Evolutionary conservation across 2,888 invertebrate genomes (phyloP).

Genomic region (Plebejus argus): DNA sequence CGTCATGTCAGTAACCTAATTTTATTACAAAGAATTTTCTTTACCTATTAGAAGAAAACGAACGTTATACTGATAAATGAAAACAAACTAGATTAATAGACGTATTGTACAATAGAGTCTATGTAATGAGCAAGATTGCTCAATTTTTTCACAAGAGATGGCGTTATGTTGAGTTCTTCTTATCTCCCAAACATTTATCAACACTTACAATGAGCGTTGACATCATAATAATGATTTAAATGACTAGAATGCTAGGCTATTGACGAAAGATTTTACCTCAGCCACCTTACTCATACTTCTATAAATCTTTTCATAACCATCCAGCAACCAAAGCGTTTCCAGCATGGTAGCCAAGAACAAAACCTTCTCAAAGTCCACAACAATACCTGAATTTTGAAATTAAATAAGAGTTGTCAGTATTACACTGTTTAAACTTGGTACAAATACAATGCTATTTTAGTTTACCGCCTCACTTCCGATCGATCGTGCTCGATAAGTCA

Average conservation of each 20-base stretch:
- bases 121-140: not conserved
- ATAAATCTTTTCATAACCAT: not conserved
- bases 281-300: too few species aligned
- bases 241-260: not conserved
- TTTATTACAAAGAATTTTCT: not conserved
- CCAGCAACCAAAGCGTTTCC: not conserved
- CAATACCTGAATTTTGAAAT: not conserved
- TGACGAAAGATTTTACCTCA: not conserved
- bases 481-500: constrained; percentile 59
- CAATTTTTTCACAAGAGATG: constrained; percentile 19
- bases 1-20: not conserved
- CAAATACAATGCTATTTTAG: constrained; percentile 53
- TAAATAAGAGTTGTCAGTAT: constrained; percentile 14
- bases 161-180: not conserved
- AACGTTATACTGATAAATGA: not conserved
- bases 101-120: not conserved
- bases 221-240: constrained; percentile 2
- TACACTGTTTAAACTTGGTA: constrained; percentile 49
- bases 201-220: constrained; percentile 1
- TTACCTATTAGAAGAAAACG: not conserved
- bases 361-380: not conserved
- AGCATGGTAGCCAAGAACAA: not conserved
- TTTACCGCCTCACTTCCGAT: constrained; percentile 49
- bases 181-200: constrained; percentile 4
- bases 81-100: not conserved